Conservation (phyloP, 2,113 vertebrate species). For the Lophochroa leadbeateri region DNA sequence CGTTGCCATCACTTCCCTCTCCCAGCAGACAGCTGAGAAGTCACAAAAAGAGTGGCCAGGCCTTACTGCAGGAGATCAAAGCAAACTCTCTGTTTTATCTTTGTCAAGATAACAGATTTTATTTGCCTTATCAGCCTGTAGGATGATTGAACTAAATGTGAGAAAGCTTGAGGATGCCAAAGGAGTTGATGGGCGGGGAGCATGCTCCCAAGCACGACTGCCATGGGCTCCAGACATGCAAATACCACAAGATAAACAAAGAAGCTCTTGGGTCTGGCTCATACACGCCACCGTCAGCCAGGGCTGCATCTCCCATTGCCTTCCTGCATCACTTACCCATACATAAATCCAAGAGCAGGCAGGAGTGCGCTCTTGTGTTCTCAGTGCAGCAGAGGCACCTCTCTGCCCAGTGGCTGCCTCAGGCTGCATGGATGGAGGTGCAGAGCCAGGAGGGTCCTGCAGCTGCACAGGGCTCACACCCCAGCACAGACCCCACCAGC, state of each 20-base stretch:
- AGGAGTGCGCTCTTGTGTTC: rapidly evolving
- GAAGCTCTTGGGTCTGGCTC: not conserved
- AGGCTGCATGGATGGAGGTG: not conserved
- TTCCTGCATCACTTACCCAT: not conserved
- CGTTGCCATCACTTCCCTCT: not conserved
- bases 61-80: constrained; percentile 27
- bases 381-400: not conserved
- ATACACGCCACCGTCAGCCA: not conserved
- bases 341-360: not conserved
- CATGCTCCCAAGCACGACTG: not conserved
- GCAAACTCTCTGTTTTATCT: constrained; percentile 45
- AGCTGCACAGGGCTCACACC: not conserved
- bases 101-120: constrained; percentile 51
- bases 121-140: constrained; percentile 55
- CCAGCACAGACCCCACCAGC: not conserved
- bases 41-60: not conserved
- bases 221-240: constrained; percentile 17
- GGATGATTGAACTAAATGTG: constrained; percentile 45
- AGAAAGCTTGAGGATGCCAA: constrained; percentile 28
- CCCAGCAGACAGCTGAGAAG: not conserved
- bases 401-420: not conserved
- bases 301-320: not conserved
- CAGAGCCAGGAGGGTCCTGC: not conserved
- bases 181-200: not conserved
- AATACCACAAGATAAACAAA: not conserved